Conservation (phyloP, 2,113 vertebrate genomes). For the Pedionomus torquatus region DNA sequence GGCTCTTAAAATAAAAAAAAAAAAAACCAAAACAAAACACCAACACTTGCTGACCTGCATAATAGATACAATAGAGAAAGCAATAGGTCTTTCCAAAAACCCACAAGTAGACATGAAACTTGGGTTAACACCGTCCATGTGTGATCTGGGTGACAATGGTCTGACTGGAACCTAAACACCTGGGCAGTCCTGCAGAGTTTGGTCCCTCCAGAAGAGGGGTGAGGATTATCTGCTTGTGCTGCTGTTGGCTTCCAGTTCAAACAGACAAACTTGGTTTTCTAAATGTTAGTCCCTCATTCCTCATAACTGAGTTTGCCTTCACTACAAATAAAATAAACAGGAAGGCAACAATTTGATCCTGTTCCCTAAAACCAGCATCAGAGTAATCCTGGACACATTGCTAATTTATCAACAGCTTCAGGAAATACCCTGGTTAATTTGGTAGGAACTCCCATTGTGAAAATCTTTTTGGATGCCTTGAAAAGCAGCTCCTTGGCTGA, state of each 20-base stretch:
- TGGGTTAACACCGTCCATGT: neutral
- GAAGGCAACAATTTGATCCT: neutral
- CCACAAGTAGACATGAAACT: neutral
- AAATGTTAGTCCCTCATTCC: neutral
- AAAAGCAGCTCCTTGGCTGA: conserved; percentile 14
- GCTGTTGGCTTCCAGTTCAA: neutral
- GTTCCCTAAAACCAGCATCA: neutral
- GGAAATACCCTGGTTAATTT: conserved; percentile 21
- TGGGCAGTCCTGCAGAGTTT: neutral
- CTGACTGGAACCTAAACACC: neutral
- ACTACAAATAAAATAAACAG: conserved; percentile 18
- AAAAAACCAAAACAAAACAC: neutral
- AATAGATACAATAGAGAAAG: neutral
- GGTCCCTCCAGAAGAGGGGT: neutral
- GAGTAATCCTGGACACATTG: neutral
- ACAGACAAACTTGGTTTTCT: neutral
- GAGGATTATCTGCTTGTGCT: neutral
- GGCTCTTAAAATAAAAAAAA: neutral
- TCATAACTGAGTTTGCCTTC: neutral
- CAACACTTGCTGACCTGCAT: neutral
- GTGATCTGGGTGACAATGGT: neutral
- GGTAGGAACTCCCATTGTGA: neutral
- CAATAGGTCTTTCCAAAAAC: neutral
- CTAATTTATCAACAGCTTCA: conserved; percentile 4
- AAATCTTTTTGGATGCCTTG: neutral